phyloP scores from a whole-genome alignment of 2,113 vertebrate genomes.

The Athene cunicularia region DNA sequence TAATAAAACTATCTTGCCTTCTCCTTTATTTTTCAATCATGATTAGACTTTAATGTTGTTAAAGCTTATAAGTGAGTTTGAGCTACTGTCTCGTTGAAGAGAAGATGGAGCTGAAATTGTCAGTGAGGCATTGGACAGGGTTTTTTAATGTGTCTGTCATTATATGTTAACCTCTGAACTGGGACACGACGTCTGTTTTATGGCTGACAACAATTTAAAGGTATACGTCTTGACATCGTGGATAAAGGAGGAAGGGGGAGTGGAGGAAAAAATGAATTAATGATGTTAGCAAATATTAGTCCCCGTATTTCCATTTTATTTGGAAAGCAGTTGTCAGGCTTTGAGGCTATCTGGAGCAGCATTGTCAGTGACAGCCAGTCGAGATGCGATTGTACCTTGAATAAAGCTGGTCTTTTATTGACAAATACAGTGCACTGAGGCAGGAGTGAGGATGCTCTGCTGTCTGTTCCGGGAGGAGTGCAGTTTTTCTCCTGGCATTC shows the following conservation, averaged over 20 bases:
- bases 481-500: neutral
- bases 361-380: slow-evolving; percentile 62
- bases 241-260: slow-evolving; percentile 66
- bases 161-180: slow-evolving; percentile 73
- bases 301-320: slow-evolving; percentile 69
- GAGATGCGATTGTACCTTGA: neutral
- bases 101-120: slow-evolving; percentile 66
- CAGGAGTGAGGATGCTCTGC: neutral
- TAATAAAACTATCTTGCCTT: slow-evolving; percentile 16
- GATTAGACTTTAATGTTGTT: slow-evolving; percentile 59
- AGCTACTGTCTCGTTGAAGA: slow-evolving; percentile 63
- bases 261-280: slow-evolving; percentile 70
- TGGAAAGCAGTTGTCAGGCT: slow-evolving; percentile 60
- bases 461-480: neutral
- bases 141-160: slow-evolving; percentile 75
- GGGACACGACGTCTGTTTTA: slow-evolving; percentile 57
- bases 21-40: slow-evolving; percentile 55
- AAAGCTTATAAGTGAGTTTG: slow-evolving; percentile 66
- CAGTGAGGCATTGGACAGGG: slow-evolving; percentile 52
- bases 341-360: slow-evolving; percentile 18
- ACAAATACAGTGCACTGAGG: neutral
- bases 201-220: slow-evolving; percentile 70
- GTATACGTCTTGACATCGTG: slow-evolving; percentile 61
- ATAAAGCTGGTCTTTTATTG: slow-evolving; percentile 26
- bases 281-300: slow-evolving; percentile 86